A percentile compares a stretch with the other conserved stretches of the same genome.
phyloP scores from a whole-genome alignment of 2,888 invertebrate species.

The Thumatha senex region DNA sequence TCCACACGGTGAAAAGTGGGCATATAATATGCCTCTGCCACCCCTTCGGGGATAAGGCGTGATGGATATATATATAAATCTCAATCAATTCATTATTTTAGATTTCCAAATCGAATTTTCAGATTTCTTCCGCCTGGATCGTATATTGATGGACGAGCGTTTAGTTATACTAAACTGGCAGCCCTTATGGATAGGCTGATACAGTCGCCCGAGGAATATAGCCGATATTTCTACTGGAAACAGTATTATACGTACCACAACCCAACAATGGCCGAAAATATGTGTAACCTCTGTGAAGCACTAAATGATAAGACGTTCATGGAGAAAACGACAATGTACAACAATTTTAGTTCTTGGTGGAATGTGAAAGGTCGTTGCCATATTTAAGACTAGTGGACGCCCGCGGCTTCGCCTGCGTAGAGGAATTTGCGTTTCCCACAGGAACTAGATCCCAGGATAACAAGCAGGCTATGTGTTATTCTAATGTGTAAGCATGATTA shows the following conservation, averaged over 20 bases:
- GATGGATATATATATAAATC: too few species aligned
- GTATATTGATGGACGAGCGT: slow-evolving; percentile 53
- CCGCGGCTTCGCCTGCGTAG: too few species aligned
- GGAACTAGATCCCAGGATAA: too few species aligned
- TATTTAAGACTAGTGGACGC: too few species aligned
- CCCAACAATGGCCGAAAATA: slow-evolving; percentile 42
- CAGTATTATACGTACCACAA: slow-evolving; percentile 48
- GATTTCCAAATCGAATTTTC: too few species aligned
- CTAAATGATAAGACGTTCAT: slow-evolving; percentile 46
- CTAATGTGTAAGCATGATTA: too few species aligned
- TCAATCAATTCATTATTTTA: neutral
- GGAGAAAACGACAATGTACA: slow-evolving; percentile 40
- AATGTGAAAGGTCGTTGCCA: slow-evolving; percentile 5
- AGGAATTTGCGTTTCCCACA: too few species aligned
- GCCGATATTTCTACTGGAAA: slow-evolving; percentile 59
- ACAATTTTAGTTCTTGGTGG: slow-evolving; percentile 45
- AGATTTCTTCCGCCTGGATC: slow-evolving; percentile 73
- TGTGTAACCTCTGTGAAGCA: slow-evolving; percentile 60
- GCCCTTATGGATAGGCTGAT: slow-evolving; percentile 47
- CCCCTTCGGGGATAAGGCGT: too few species aligned
- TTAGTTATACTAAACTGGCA: neutral
- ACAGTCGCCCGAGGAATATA: slow-evolving; percentile 46
- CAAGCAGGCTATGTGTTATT: too few species aligned
- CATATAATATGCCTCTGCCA: too few species aligned
- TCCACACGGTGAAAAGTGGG: too few species aligned